These are phyloP conservation scores for Cyclargus thomasi DNA, from an alignment of 1,140 invertebrate genomes.

Conservation along the genomic window DNA sequence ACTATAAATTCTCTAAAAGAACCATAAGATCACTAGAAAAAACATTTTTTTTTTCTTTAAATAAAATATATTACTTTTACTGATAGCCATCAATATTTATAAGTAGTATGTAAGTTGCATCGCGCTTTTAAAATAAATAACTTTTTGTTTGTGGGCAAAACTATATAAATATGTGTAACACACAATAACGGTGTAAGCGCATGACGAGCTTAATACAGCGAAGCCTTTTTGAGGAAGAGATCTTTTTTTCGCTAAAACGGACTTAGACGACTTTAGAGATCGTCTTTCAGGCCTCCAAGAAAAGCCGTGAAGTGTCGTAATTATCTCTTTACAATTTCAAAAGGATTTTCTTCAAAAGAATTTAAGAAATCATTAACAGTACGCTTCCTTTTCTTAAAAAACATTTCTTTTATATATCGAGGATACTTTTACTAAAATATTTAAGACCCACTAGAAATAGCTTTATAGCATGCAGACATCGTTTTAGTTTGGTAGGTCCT, in stretches of 20 bases:
- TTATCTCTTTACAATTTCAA: constrained; percentile 50
- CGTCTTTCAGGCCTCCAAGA: constrained; percentile 54
- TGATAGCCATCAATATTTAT: no score
- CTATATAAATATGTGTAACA: not conserved
- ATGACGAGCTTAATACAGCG: constrained; percentile 40
- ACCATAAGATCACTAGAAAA: no score
- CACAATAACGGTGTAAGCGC: constrained; percentile 39
- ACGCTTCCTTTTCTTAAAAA: not conserved
- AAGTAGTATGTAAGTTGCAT: no score
- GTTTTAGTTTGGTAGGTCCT: no score
- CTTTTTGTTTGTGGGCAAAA: no score
- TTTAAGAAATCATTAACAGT: not conserved
- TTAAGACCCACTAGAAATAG: no score
- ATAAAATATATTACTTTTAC: no score
- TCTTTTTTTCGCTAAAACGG: constrained; percentile 60
- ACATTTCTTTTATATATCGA: no score
- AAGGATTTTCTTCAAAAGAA: constrained; percentile 32
- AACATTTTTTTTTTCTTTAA: no score
- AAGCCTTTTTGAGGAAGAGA: constrained; percentile 63
- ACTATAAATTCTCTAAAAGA: no score
- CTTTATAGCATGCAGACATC: no score
- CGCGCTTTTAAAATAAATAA: no score
- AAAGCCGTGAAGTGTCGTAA: constrained; percentile 69
- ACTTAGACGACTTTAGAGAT: constrained; percentile 67
- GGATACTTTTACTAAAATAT: not conserved